Conservation (phyloP, 2,113 vertebrate species). For the Oncorhynchus masou region DNA sequence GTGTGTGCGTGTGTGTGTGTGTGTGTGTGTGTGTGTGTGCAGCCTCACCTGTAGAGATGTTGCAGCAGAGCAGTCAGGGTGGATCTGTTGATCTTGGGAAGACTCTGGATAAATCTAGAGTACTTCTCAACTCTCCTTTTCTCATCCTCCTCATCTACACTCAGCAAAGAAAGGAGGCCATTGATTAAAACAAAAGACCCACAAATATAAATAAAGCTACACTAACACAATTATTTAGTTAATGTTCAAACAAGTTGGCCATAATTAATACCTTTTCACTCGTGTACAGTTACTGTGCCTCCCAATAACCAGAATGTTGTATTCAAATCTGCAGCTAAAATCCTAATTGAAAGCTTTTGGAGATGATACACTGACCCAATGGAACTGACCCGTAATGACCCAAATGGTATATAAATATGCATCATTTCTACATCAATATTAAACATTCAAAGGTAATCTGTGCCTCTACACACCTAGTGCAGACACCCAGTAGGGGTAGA, state of each 20-base stretch:
- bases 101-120: constrained; percentile 82
- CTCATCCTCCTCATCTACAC: constrained; percentile 81
- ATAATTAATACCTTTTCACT: too few species aligned
- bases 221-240: not conserved
- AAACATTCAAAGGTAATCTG: not conserved
- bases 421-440: not conserved
- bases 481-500: constrained; percentile 96
- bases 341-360: too few species aligned
- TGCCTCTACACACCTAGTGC: constrained; percentile 77
- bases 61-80: constrained; percentile 89
- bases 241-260: too few species aligned
- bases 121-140: constrained; percentile 85
- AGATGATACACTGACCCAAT: not conserved
- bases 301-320: too few species aligned
- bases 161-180: not conserved
- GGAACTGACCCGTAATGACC: too few species aligned
- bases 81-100: constrained; percentile 84
- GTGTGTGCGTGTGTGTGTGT: not conserved
- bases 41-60: constrained; percentile 89
- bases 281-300: too few species aligned
- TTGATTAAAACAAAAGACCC: not conserved
- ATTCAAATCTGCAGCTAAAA: too few species aligned
- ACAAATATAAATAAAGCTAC: not conserved
- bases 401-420: too few species aligned
- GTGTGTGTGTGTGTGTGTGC: not conserved